A percentile compares a stretch with the other conserved stretches of the same genome.
These are phyloP conservation scores for Chrosomus eos DNA, from an alignment of 2,797 vertebrate genomes.

Conservation along the genomic window DNA sequence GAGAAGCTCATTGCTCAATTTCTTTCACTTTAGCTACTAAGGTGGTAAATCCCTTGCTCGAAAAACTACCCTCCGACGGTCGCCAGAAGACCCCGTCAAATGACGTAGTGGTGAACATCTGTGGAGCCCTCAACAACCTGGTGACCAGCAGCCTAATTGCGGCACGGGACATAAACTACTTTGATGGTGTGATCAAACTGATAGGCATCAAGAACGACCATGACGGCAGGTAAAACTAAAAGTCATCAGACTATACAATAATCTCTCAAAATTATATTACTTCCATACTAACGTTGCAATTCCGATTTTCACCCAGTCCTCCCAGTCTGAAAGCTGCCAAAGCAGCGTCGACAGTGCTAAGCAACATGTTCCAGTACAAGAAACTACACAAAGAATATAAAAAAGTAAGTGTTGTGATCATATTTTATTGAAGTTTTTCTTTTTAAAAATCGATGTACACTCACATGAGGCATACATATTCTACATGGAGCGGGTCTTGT, in stretches of 20 bases:
- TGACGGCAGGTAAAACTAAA: constrained; percentile 74
- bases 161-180: constrained; percentile 84
- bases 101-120: constrained; percentile 89
- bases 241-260: neutral
- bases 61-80: constrained; percentile 79
- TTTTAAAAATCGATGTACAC: too few species aligned
- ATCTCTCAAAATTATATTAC: neutral
- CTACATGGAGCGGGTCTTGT: neutral
- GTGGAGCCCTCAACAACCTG: constrained; percentile 90
- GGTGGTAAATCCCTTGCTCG: constrained; percentile 81
- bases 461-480: neutral
- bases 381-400: constrained; percentile 89
- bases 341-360: constrained; percentile 88
- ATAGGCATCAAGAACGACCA: constrained; percentile 79
- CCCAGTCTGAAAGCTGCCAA: constrained; percentile 78
- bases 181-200: constrained; percentile 86
- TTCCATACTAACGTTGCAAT: neutral
- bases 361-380: constrained; percentile 95
- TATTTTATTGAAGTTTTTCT: neutral
- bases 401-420: constrained; percentile 71
- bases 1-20: constrained; percentile 16
- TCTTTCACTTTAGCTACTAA: constrained; percentile 80
- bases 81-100: constrained; percentile 76
- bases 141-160: constrained; percentile 84
- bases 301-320: constrained; percentile 67